These are phyloP conservation scores for Chrysina gloriosa DNA, from an alignment of 2,888 invertebrate genomes.

Conservation along the genomic window DNA sequence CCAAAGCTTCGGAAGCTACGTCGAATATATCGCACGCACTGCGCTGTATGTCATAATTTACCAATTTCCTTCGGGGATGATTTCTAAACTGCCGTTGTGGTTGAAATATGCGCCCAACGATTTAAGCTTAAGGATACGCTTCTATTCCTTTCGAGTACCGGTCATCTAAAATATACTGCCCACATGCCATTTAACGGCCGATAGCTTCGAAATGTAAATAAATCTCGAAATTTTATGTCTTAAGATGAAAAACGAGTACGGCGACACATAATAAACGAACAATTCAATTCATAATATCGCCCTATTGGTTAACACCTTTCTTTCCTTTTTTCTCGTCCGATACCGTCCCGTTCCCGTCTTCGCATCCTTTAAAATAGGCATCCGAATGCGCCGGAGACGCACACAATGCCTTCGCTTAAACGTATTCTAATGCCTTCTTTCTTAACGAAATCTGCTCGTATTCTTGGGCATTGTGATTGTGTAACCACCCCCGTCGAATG, in stretches of 20 bases:
- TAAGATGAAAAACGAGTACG: conserved; percentile 36
- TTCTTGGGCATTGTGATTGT: conserved; percentile 64
- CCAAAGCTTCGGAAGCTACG: no score
- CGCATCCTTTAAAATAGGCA: conserved; percentile 10
- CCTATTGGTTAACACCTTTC: conserved; percentile 50
- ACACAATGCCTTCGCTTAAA: conserved; percentile 58
- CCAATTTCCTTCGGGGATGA: no score
- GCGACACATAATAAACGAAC: conserved; percentile 43
- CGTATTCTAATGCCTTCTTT: conserved; percentile 61
- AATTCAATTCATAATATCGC: conserved; percentile 42
- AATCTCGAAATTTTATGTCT: conserved; percentile 39
- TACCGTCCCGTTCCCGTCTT: conserved; percentile 4
- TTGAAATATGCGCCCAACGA: no score
- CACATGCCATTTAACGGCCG: conserved; percentile 55
- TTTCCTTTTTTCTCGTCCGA: conserved; percentile 1
- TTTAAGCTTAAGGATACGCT: conserved; percentile 9
- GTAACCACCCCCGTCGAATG: conserved; percentile 66
- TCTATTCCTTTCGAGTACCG: conserved; percentile 40
- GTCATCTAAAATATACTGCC: conserved; percentile 51
- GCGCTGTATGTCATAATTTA: no score
- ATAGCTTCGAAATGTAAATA: conserved; percentile 43
- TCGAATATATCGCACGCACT: no score
- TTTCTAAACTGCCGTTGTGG: no score
- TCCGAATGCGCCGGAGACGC: conserved; percentile 25
- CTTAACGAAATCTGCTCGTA: conserved; percentile 60